Conservation (phyloP, 2,797 vertebrate species). For the Phrynocephalus forsythii region DNA sequence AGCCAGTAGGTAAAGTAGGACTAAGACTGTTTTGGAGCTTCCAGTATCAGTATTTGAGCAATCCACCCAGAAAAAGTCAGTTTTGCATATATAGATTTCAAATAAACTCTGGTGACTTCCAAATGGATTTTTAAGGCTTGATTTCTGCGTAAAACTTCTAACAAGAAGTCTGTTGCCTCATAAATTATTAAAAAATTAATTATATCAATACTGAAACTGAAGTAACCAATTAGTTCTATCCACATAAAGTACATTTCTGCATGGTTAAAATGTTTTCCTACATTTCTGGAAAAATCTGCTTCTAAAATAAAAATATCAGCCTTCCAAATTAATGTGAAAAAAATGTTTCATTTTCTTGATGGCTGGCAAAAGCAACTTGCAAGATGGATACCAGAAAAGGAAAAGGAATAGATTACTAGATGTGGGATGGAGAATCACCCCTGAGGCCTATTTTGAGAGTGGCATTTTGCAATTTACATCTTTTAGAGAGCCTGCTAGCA, state of each 20-base stretch:
- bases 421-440: neutral
- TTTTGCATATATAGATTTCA: conserved; percentile 10
- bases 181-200: conserved; percentile 9
- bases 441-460: neutral
- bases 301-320: neutral
- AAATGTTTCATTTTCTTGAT: conserved; percentile 3
- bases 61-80: neutral
- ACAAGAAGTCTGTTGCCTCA: conserved; percentile 5
- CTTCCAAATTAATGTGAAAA: neutral
- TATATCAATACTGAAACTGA: neutral
- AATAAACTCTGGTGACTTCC: neutral
- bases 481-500: neutral
- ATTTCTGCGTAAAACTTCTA: conserved; percentile 3
- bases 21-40: too few relatives aligned
- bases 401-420: neutral
- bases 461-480: neutral
- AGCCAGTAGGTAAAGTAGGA: too few relatives aligned
- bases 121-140: conserved; percentile 18
- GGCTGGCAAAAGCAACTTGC: neutral
- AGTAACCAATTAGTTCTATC: conserved; percentile 5
- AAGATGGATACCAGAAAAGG: neutral
- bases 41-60: conserved; percentile 3
- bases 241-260: neutral
- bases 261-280: neutral
- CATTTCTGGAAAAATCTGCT: conserved; percentile 4